phyloP scores from a whole-genome alignment of 2,113 vertebrate species.

The Odocoileus hemionus region DNA sequence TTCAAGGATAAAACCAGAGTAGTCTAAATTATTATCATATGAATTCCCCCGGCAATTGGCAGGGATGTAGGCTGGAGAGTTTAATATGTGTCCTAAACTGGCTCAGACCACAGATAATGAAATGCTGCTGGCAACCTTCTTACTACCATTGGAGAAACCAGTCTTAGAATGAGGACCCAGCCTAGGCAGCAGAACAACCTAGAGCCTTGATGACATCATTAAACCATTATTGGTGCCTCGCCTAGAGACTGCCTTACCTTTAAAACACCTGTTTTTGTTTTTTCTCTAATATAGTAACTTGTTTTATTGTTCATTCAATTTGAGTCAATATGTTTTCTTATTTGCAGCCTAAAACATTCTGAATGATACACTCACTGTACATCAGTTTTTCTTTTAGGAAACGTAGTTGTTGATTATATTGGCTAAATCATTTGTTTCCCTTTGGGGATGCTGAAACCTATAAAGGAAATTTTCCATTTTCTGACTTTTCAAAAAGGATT shows the following conservation, averaged over 20 bases:
- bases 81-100: neutral
- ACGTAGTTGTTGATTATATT: neutral
- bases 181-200: neutral
- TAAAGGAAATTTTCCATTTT: neutral
- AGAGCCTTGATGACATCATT: neutral
- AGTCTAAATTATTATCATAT: neutral
- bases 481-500: neutral
- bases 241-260: neutral
- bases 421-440: neutral
- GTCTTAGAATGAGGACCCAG: neutral
- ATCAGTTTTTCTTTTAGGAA: neutral
- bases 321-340: neutral
- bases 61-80: neutral
- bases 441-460: neutral
- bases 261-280: neutral
- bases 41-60: neutral
- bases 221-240: no score
- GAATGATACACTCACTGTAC: neutral
- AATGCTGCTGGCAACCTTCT: neutral
- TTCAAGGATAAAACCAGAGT: neutral
- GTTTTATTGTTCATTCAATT: neutral
- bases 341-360: neutral
- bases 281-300: neutral
- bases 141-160: neutral
- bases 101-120: neutral